These are phyloP conservation scores for Harpegnathos saltator DNA, from an alignment of 1,140 invertebrate genomes.

Conservation along the genomic window DNA sequence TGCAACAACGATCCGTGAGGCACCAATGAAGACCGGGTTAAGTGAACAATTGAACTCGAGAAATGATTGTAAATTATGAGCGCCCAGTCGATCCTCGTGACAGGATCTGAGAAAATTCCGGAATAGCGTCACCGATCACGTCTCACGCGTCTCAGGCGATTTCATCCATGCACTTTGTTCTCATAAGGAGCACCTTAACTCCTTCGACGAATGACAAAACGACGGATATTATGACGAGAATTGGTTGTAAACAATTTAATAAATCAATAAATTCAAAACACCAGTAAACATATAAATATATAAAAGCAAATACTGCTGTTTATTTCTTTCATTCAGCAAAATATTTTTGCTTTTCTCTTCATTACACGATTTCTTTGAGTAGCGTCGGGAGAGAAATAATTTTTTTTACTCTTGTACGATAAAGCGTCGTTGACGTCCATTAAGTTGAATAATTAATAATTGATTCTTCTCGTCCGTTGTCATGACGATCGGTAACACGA, in stretches of 20 bases:
- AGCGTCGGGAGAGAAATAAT: background rate
- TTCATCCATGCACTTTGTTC: background rate
- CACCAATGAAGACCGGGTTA: constrained; percentile 65
- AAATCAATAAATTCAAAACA: no score
- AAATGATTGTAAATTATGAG: constrained; percentile 71
- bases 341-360: background rate
- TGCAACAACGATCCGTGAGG: constrained; percentile 33
- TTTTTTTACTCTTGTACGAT: background rate
- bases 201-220: no score
- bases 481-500: constrained; percentile 39
- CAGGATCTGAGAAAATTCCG: constrained; percentile 35
- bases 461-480: no score
- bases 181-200: background rate
- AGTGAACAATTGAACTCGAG: constrained; percentile 77
- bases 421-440: background rate
- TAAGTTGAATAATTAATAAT: no score
- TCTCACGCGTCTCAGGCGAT: background rate
- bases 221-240: no score
- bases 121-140: background rate
- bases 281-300: no score
- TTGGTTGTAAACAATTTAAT: no score
- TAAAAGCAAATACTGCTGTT: background rate
- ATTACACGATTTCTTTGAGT: background rate
- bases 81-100: constrained; percentile 48
- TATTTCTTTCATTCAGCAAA: background rate